Conservation (phyloP, 2,888 invertebrate genomes). For the Drosophila koepferae region DNA sequence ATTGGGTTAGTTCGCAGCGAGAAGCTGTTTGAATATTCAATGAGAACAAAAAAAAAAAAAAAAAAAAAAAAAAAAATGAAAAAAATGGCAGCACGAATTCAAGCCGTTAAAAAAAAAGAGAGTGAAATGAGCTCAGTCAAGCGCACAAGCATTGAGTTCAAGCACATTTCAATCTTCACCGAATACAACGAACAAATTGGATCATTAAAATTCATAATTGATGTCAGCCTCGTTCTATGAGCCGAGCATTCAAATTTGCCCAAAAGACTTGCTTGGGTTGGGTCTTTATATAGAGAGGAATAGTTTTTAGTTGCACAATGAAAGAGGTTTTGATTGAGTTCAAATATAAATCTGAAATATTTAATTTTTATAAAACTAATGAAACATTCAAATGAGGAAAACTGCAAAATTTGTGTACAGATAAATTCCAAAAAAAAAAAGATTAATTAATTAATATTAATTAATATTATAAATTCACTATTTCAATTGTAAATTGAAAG, state of each 20-base stretch:
- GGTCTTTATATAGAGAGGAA: not conserved
- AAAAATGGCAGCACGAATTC: constrained; percentile 25
- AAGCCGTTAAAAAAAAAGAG: not conserved
- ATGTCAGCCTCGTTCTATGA: not conserved
- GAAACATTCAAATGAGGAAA: no score
- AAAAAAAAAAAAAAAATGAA: constrained; percentile 12
- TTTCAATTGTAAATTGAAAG: no score
- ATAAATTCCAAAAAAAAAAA: no score
- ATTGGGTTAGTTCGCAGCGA: constrained; percentile 60
- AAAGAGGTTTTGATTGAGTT: no score
- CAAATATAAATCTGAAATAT: no score
- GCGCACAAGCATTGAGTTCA: not conserved
- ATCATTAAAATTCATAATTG: constrained; percentile 10
- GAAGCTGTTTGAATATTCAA: constrained; percentile 61
- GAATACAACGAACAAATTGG: not conserved
- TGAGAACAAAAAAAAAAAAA: constrained; percentile 18
- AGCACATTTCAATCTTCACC: not conserved
- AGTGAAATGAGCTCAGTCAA: not conserved
- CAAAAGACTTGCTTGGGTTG: not conserved
- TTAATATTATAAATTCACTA: no score
- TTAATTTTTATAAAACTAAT: no score
- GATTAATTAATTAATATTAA: no score
- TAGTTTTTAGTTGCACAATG: not conserved
- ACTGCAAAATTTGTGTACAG: no score
- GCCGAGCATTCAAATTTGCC: not conserved